These are phyloP conservation scores for Neotoxoptera formosana DNA, from an alignment of 1,140 invertebrate genomes.

Conservation along the genomic window DNA sequence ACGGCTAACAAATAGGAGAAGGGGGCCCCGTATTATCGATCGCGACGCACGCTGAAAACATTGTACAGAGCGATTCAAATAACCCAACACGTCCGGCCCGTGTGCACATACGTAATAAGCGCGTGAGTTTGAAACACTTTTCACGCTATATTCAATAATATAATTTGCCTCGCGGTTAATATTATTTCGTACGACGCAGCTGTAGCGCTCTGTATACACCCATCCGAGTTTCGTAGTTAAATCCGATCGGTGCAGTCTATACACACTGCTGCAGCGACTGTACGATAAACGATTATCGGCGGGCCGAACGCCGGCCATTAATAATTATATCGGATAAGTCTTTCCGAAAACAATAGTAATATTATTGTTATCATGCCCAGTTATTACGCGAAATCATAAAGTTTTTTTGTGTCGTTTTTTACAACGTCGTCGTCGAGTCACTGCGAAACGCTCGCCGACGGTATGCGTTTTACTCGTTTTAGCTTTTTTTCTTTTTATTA, in stretches of 20 bases:
- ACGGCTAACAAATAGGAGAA: slow-evolving; percentile 27
- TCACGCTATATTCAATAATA: not conserved
- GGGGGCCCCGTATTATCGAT: slow-evolving; percentile 39
- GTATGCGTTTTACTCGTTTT: not conserved
- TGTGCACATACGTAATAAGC: not conserved
- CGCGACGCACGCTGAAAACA: slow-evolving; percentile 40
- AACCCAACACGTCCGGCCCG: not conserved
- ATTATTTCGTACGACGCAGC: not conserved
- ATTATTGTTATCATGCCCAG: too few species aligned
- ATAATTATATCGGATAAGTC: not conserved
- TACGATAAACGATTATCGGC: not conserved
- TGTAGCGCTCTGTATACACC: not conserved
- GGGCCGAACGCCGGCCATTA: not conserved
- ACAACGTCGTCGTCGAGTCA: not conserved
- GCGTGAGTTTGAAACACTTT: not conserved
- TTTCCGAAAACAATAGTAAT: not conserved
- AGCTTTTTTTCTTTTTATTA: not conserved
- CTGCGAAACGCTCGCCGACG: not conserved
- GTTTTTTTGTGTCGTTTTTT: not conserved
- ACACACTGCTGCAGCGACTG: too few species aligned
- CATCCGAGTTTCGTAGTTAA: not conserved
- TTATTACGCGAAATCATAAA: not conserved
- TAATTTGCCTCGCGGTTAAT: not conserved
- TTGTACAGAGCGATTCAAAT: slow-evolving; percentile 49
- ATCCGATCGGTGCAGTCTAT: too few species aligned